A percentile compares a stretch with the other conserved stretches of the same genome.
Conservation (phyloP, 2,888 invertebrate species). For the Eulithis testata region DNA sequence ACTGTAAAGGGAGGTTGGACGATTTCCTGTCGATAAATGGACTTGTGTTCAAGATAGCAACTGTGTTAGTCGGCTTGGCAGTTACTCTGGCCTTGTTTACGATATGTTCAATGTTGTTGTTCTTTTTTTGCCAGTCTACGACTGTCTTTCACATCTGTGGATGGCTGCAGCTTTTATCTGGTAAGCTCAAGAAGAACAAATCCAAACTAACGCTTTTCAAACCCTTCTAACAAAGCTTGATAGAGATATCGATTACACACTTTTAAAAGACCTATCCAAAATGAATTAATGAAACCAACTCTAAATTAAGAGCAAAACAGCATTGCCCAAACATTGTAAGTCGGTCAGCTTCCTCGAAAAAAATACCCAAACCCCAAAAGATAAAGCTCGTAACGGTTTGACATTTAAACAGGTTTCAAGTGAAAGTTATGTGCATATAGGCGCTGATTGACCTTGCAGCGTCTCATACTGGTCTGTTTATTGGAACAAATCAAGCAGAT, state of each 20-base stretch:
- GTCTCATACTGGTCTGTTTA: constrained; percentile 36
- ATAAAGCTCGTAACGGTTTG: constrained; percentile 41
- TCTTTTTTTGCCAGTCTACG: constrained; percentile 96
- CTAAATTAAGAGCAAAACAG: not conserved
- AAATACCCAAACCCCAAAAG: constrained; percentile 23
- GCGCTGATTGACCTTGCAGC: constrained; percentile 54
- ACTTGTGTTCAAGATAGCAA: constrained; percentile 93
- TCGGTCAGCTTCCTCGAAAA: constrained; percentile 25
- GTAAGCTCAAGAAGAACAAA: constrained; percentile 82
- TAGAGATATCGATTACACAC: not conserved
- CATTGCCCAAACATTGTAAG: constrained; percentile 10
- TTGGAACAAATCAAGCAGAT: constrained; percentile 26
- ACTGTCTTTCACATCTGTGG: constrained; percentile 97
- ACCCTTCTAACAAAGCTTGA: not conserved
- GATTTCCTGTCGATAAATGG: constrained; percentile 93
- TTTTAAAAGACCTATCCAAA: not conserved
- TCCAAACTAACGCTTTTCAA: not conserved
- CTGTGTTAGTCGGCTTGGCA: constrained; percentile 94
- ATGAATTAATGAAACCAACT: not conserved
- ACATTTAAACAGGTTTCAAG: constrained; percentile 46
- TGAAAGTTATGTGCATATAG: constrained; percentile 55
- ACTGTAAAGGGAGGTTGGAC: constrained; percentile 93
- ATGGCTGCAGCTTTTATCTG: constrained; percentile 97
- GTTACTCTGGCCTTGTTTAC: constrained; percentile 94
- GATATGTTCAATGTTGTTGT: constrained; percentile 94